Percentiles rank a stretch among this genome's conserved stretches.
Evolutionary conservation across 1,140 invertebrate genomes (phyloP).

Genomic region (Nixonia krombeini): DNA sequence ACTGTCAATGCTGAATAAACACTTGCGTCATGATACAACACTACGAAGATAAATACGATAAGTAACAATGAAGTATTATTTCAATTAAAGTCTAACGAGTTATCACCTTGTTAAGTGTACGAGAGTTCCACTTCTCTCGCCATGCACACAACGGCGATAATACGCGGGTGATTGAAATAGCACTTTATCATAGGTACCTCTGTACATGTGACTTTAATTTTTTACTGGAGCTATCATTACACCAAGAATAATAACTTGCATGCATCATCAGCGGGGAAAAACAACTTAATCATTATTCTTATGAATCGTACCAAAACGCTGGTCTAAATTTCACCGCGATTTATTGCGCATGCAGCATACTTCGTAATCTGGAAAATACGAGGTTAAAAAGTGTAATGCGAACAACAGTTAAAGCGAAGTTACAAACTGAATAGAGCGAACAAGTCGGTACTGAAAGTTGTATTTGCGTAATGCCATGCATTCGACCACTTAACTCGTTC

Average conservation of each 20-base stretch:
- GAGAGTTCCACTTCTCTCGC: too few species aligned
- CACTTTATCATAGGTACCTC: constrained; percentile 35
- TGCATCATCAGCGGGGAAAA: constrained; percentile 11
- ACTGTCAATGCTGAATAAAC: constrained; percentile 16
- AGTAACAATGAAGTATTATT: constrained; percentile 46
- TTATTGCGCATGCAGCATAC: not conserved
- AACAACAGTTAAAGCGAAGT: too few species aligned
- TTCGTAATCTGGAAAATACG: not conserved
- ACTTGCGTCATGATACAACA: too few species aligned
- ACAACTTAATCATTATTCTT: constrained; percentile 25
- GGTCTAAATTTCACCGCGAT: constrained; percentile 3
- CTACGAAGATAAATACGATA: constrained; percentile 27
- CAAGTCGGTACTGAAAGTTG: too few species aligned
- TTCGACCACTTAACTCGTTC: not conserved
- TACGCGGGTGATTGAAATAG: constrained; percentile 32
- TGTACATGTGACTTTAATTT: constrained; percentile 25
- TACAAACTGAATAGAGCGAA: not conserved
- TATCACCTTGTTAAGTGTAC: constrained; percentile 42
- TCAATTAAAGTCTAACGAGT: constrained; percentile 41
- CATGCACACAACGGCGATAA: constrained; percentile 31
- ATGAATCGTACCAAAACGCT: not conserved
- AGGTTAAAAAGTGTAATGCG: not conserved
- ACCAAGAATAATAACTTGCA: constrained; percentile 7
- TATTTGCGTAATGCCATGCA: too few species aligned
- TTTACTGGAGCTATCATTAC: constrained; percentile 13